Percentiles rank a stretch among this genome's conserved stretches.
Evolutionary conservation across 2,113 vertebrate species (phyloP).

Genomic region (Tapirus terrestris): DNA sequence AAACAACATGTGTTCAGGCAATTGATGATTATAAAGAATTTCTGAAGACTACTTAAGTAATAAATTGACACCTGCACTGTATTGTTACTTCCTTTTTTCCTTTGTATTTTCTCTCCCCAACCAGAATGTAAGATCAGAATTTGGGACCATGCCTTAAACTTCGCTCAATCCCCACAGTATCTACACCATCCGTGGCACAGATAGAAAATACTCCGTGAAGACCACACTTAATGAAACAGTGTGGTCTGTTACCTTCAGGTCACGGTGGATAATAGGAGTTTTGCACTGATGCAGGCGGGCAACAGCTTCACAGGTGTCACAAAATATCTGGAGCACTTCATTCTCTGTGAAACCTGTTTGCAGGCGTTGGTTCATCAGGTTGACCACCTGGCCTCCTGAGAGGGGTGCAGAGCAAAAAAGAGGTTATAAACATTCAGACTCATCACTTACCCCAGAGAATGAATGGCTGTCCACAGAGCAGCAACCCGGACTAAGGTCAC

Average conservation of each 20-base stretch:
- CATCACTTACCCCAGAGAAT: neutral
- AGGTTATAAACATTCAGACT: neutral
- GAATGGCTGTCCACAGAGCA: neutral
- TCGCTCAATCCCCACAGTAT: neutral
- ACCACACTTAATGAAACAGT: neutral
- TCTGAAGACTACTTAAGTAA: constrained; percentile 13
- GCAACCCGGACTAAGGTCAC: neutral
- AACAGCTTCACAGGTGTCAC: constrained; percentile 96
- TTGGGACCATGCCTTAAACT: neutral
- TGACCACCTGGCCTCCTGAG: constrained; percentile 97
- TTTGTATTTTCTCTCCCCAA: neutral
- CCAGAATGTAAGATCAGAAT: neutral
- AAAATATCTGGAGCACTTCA: constrained; percentile 97
- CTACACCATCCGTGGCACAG: neutral
- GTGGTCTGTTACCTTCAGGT: constrained; percentile 92
- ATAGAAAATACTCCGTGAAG: neutral
- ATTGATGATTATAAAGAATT: constrained; percentile 44
- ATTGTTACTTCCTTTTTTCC: neutral
- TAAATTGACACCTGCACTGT: neutral
- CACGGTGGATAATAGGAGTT: constrained; percentile 95
- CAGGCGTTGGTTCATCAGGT: constrained; percentile 97
- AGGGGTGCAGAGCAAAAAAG: neutral
- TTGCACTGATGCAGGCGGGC: constrained; percentile 97
- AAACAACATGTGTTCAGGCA: neutral
- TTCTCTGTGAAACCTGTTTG: constrained; percentile 96